Conservation (phyloP, 2,797 vertebrate genomes). For the Enteromius argenteus region DNA sequence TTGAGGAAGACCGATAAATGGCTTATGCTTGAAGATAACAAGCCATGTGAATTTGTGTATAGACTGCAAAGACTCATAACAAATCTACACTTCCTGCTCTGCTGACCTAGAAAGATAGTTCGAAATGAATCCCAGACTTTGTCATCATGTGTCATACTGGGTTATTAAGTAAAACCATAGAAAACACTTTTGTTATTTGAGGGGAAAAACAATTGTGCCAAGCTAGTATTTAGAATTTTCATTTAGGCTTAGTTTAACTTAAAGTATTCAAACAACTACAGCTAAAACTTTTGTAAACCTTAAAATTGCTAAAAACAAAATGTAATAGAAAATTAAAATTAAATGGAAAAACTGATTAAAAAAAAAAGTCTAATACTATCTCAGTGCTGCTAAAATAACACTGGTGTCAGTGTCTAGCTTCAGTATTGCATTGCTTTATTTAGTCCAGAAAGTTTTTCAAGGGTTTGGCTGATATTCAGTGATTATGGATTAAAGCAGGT, state of each 20-base stretch:
- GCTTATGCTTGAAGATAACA: constrained; percentile 2
- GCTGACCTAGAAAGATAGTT: not conserved
- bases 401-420: not conserved
- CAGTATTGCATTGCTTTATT: not conserved
- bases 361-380: not conserved
- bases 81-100: not conserved
- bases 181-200: not conserved
- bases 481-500: constrained; percentile 11
- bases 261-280: not conserved
- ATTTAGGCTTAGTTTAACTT: not conserved
- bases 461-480: not conserved
- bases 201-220: not conserved
- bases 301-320: not conserved
- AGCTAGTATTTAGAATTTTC: not conserved
- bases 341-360: too few relatives aligned
- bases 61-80: not conserved
- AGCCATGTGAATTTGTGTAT: constrained; percentile 13
- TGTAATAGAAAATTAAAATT: too few relatives aligned
- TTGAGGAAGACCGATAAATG: constrained; percentile 7
- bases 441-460: not conserved
- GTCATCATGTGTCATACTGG: not conserved
- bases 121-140: not conserved
- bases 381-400: not conserved
- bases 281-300: not conserved
- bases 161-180: not conserved